phyloP scores from a whole-genome alignment of 2,797 vertebrate genomes.

The Rhabdophis nuchalis region DNA sequence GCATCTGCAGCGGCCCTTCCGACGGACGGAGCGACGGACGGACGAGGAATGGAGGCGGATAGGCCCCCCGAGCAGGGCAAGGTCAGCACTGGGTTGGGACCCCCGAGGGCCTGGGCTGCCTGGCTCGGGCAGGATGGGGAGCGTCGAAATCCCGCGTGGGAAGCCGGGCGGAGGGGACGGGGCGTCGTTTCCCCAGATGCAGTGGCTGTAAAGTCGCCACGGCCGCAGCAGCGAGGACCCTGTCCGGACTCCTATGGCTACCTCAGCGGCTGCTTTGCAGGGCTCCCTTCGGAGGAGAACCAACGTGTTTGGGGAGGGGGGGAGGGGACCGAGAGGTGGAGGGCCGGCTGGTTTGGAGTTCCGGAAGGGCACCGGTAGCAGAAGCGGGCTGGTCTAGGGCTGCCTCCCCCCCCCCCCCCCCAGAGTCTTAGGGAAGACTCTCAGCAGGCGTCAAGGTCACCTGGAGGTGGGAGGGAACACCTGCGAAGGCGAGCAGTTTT shows the following conservation, averaged over 20 bases:
- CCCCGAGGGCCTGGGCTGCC: background rate
- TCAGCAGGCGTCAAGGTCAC: background rate
- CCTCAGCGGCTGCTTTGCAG: background rate
- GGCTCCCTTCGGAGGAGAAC: background rate
- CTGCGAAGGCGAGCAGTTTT: background rate
- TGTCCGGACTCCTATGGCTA: background rate
- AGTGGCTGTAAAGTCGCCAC: background rate
- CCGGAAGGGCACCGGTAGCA: background rate
- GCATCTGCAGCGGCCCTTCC: background rate
- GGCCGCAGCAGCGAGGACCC: background rate
- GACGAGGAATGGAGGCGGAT: background rate
- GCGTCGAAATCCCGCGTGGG: background rate
- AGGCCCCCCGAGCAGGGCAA: background rate
- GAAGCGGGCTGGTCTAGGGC: background rate
- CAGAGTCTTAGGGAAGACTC: background rate
- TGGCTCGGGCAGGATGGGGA: background rate
- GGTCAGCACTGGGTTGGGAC: background rate
- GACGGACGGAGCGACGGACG: background rate
- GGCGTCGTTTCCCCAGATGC: background rate
- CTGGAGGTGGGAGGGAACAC: background rate
- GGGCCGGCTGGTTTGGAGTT: background rate
- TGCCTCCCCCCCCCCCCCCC: background rate
- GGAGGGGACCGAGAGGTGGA: background rate
- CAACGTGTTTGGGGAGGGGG: fast-evolving
- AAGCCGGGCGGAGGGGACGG: background rate